Percentiles rank a stretch among this genome's conserved stretches.
phyloP scores from a whole-genome alignment of 92 coral and sea anemone species.

The Plumapathes pennacea region DNA sequence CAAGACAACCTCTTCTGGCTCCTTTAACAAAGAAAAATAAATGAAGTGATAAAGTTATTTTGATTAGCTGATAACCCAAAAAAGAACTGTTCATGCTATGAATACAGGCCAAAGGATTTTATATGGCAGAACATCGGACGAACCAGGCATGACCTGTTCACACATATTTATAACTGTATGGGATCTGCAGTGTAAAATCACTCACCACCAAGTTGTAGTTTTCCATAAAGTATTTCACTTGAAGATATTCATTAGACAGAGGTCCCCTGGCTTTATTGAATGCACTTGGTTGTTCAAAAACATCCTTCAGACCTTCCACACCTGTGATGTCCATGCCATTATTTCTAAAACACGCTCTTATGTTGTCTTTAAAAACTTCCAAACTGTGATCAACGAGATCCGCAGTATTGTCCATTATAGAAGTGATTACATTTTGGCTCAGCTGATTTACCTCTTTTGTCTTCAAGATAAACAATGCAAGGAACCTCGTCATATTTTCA shows the following conservation, averaged over 20 bases:
- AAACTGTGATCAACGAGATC: conserved; percentile 38
- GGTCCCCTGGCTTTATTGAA: conserved; percentile 41
- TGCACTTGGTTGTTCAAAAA: conserved; percentile 36
- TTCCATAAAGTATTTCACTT: conserved; percentile 51
- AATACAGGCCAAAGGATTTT: no score
- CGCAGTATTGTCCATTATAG: conserved; percentile 44
- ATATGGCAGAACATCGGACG: no score
- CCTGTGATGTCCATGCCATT: conserved; percentile 27
- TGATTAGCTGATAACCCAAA: no score
- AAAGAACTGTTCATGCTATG: no score
- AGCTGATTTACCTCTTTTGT: conserved; percentile 64
- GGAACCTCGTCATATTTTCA: conserved; percentile 37
- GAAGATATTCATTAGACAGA: conserved; percentile 46
- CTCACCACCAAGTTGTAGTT: conserved; percentile 68
- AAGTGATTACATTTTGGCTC: conserved; percentile 32
- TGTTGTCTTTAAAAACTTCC: conserved; percentile 25
- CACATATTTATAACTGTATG: no score
- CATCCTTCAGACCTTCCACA: conserved; percentile 33
- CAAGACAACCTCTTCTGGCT: conserved; percentile 57
- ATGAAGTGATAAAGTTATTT: not conserved
- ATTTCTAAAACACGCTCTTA: conserved; percentile 22
- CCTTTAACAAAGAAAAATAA: conserved; percentile 15
- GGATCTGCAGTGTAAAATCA: no score
- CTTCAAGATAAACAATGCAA: conserved; percentile 63
- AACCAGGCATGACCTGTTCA: no score